These are phyloP conservation scores for Machimus rusticus DNA, from an alignment of 2,888 invertebrate species.

Conservation along the genomic window DNA sequence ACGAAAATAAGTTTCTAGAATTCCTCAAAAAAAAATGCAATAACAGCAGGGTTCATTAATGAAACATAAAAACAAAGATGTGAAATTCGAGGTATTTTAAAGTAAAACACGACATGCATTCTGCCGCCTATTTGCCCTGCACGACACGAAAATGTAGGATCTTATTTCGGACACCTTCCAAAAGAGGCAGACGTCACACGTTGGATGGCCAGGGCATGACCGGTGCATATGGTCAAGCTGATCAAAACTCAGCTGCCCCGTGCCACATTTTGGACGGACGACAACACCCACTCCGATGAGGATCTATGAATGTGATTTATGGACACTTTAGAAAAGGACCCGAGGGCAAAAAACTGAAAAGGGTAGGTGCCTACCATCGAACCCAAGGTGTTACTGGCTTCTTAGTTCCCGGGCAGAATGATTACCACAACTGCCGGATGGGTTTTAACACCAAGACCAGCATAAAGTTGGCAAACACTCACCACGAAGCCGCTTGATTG, in stretches of 20 bases:
- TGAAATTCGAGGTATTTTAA: neutral
- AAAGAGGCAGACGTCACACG: neutral
- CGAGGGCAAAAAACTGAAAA: neutral
- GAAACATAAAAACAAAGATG: neutral
- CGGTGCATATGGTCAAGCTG: slow-evolving; percentile 1
- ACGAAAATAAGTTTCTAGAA: too few relatives aligned
- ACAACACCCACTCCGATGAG: slow-evolving; percentile 13
- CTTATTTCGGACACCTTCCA: neutral
- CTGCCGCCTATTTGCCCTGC: neutral
- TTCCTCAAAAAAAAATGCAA: neutral
- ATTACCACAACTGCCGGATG: slow-evolving; percentile 12
- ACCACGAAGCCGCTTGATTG: neutral
- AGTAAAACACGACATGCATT: neutral
- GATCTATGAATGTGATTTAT: slow-evolving; percentile 10
- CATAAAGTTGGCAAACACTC: slow-evolving; percentile 2
- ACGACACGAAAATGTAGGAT: neutral
- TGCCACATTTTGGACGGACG: neutral
- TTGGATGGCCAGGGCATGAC: neutral
- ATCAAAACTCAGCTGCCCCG: slow-evolving; percentile 22
- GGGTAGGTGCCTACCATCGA: neutral
- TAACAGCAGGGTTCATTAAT: neutral
- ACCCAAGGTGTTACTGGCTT: neutral
- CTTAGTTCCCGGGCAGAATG: neutral
- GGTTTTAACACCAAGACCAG: neutral
- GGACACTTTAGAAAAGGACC: neutral